Percentiles rank a stretch among this genome's conserved stretches.
phyloP scores from a whole-genome alignment of 2,888 invertebrate species.

The Didymodactylos carnosus region DNA sequence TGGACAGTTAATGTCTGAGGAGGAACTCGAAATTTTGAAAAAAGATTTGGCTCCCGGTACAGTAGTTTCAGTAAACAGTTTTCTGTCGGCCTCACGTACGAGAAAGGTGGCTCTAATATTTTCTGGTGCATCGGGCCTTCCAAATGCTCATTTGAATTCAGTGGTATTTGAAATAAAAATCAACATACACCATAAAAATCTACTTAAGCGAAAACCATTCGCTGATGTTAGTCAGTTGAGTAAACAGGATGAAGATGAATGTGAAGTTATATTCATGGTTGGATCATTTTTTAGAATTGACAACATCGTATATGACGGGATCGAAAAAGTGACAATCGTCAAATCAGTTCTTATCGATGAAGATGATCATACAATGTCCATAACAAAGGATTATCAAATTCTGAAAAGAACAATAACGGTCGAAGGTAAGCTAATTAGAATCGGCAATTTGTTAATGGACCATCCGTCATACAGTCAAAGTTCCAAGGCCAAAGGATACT shows the following conservation, averaged over 20 bases:
- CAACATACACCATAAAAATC: background rate
- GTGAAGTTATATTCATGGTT: background rate
- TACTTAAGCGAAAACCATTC: background rate
- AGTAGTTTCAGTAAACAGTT: background rate
- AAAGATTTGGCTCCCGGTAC: background rate
- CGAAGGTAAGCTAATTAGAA: background rate
- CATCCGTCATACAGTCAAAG: background rate
- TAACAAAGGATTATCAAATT: background rate
- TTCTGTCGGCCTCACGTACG: background rate
- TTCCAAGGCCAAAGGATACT: background rate
- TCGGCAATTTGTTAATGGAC: background rate
- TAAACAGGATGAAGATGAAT: background rate
- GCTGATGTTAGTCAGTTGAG: background rate
- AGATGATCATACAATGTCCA: background rate
- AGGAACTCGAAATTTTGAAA: background rate
- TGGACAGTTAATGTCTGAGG: background rate
- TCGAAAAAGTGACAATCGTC: background rate
- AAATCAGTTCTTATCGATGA: background rate
- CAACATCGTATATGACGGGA: background rate
- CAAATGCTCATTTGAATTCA: background rate
- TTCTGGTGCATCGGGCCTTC: background rate
- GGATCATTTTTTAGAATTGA: background rate
- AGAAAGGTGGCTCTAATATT: background rate
- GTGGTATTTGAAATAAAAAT: background rate
- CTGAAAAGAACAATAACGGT: background rate